phyloP scores from a whole-genome alignment of 1,140 invertebrate species.

The Drosophila insularis region DNA sequence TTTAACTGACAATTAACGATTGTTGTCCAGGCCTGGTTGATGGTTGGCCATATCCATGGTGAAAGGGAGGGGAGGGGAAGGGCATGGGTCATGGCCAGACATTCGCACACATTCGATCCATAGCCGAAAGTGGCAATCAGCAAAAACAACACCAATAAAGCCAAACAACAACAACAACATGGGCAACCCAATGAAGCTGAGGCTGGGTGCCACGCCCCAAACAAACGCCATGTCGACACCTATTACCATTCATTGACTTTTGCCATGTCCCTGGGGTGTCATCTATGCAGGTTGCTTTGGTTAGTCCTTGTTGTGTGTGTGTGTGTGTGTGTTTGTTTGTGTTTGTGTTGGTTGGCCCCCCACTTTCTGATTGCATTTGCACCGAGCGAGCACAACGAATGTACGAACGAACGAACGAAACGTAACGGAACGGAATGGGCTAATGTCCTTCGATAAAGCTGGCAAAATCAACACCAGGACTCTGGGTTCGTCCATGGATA shows the following conservation, averaged over 20 bases:
- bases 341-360: conserved; percentile 34
- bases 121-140: conserved; percentile 77
- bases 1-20: conserved; percentile 81
- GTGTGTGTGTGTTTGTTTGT: conserved; percentile 26
- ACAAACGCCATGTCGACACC: conserved; percentile 72
- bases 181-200: neutral
- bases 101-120: conserved; percentile 59
- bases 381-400: conserved; percentile 27
- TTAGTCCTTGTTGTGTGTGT: conserved; percentile 45
- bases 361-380: conserved; percentile 78
- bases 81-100: conserved; percentile 8
- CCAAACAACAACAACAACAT: conserved; percentile 42
- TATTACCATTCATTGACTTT: conserved; percentile 81
- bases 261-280: conserved; percentile 80
- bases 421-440: conserved; percentile 59
- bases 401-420: conserved; percentile 7
- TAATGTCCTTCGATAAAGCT: conserved; percentile 81
- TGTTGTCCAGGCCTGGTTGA: conserved; percentile 31
- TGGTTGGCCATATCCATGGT: too few species aligned
- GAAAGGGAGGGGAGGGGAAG: too few species aligned
- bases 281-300: conserved; percentile 79
- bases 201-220: conserved; percentile 41
- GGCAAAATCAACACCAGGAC: conserved; percentile 72
- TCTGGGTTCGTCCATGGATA: conserved; percentile 16
- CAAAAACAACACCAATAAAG: conserved; percentile 76